phyloP scores from a whole-genome alignment of 1,140 invertebrate genomes.

The Matsumurasca onukii region DNA sequence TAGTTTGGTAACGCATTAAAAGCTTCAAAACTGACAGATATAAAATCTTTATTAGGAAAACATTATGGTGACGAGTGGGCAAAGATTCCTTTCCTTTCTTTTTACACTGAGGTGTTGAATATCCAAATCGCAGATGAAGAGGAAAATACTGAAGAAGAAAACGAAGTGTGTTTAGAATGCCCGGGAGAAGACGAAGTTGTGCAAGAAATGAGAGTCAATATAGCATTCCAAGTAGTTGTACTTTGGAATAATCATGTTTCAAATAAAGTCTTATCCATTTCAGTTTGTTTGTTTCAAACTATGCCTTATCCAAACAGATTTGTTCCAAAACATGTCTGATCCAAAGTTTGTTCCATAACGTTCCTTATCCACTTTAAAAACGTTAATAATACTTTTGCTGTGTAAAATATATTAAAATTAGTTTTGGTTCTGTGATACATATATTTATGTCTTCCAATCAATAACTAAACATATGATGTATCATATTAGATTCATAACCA shows the following conservation, averaged over 20 bases:
- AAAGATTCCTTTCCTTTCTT: too few relatives aligned
- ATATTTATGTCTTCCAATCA: too few relatives aligned
- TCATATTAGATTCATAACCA: too few relatives aligned
- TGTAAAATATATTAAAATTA: too few relatives aligned
- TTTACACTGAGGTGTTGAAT: background rate
- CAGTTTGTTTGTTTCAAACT: background rate
- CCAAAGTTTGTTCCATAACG: constrained; percentile 8
- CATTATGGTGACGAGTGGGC: too few relatives aligned
- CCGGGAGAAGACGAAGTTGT: too few relatives aligned
- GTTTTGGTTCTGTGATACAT: too few relatives aligned
- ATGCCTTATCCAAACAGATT: background rate
- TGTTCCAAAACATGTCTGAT: constrained; percentile 12
- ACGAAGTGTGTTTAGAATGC: too few relatives aligned
- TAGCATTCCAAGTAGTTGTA: too few relatives aligned
- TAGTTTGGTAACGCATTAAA: background rate
- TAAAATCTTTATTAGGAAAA: constrained; percentile 24
- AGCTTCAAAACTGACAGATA: constrained; percentile 24
- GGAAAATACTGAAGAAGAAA: background rate
- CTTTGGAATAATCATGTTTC: background rate
- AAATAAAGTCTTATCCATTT: background rate
- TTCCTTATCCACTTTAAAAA: constrained; percentile 15
- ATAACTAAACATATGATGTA: too few relatives aligned
- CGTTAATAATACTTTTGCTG: too few relatives aligned
- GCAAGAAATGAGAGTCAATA: too few relatives aligned
- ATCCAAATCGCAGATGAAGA: background rate